A percentile compares a stretch with the other conserved stretches of the same genome.
These are phyloP conservation scores for Nicator chloris DNA, from an alignment of 2,113 vertebrate genomes.

Conservation along the genomic window DNA sequence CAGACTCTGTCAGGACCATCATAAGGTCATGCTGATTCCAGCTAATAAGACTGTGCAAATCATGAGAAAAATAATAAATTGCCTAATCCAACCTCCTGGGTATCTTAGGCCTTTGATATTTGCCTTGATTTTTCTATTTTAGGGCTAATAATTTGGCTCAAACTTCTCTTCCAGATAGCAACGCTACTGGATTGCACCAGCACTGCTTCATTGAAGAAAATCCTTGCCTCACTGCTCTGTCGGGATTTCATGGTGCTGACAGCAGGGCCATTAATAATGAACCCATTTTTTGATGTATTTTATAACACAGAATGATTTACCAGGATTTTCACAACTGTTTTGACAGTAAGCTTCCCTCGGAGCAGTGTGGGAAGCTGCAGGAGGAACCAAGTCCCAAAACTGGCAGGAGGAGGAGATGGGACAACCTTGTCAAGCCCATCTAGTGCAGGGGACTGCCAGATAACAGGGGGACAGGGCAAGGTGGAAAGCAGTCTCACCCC, in stretches of 20 bases:
- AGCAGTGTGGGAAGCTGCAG: neutral
- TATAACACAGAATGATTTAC: neutral
- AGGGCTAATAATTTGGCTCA: neutral
- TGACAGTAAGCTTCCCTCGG: accelerated
- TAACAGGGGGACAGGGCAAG: neutral
- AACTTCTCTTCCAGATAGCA: neutral
- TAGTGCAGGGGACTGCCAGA: neutral
- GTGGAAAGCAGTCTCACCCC: neutral
- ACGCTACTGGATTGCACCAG: neutral
- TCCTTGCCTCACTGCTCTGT: neutral
- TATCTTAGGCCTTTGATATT: neutral
- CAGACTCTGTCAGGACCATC: neutral
- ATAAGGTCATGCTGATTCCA: neutral
- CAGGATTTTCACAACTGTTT: neutral
- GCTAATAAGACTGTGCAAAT: neutral
- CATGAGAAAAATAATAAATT: neutral
- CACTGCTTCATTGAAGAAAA: neutral
- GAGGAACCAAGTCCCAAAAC: neutral
- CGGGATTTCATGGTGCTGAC: neutral
- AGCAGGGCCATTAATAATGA: neutral
- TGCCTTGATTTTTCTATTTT: neutral
- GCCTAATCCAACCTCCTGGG: neutral
- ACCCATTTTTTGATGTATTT: neutral
- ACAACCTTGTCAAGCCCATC: neutral
- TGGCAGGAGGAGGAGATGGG: neutral